Evolutionary conservation across 2,113 vertebrate species (phyloP), one percentile per base, ranked within the genome.

Genomic region (Copsychus sechellarum): DNA sequence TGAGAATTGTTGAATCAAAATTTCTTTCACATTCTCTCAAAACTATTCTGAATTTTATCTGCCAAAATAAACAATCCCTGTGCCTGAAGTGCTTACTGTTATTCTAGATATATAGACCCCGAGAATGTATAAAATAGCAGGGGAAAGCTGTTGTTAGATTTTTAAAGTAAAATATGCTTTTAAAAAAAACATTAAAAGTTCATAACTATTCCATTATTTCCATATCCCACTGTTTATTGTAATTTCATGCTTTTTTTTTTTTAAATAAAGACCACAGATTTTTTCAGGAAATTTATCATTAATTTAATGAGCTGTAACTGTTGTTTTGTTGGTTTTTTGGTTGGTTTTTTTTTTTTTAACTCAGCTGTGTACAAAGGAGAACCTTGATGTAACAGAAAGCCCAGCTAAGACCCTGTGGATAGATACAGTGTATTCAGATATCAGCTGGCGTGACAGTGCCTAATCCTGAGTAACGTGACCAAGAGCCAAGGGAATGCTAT

Each of bases 401-500:
- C 79, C 66, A 78, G 51, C 65, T 86, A 86, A 92, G 78, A 93
- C 89, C 83, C 91, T 47, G 51, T 86, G 72, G 67, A 64, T 71
- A 69, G 78, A 94, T 94, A 78, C 74, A 91, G 79, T 38, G 66
- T 85, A 96, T 96, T 96, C 92, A 96, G 93, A 93, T 97, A 96
- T 96, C 93, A 97, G 95, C 95, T 97, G 94, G 88, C n/a, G 6
- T 95, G 96, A 97, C 97, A 97, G 97, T 97, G 97, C 97, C 97
- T 97, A 97, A 98, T 98, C 96, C 98, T 97, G 97, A 98, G 98
- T 97, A 97, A 98, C 96, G 82, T 95, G 97, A 97, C 97, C 96
- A 96, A 97, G 98, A 97, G 98, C 96, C 97, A 90, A 89, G 91
- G 97, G 96, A 97, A 96, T 96, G 94, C 85, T 97, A 96, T 97